Evolutionary conservation across 35 echinoderm and acorn worm genomes (phyloP).

Genomic region (Ophioderma brevispina): DNA sequence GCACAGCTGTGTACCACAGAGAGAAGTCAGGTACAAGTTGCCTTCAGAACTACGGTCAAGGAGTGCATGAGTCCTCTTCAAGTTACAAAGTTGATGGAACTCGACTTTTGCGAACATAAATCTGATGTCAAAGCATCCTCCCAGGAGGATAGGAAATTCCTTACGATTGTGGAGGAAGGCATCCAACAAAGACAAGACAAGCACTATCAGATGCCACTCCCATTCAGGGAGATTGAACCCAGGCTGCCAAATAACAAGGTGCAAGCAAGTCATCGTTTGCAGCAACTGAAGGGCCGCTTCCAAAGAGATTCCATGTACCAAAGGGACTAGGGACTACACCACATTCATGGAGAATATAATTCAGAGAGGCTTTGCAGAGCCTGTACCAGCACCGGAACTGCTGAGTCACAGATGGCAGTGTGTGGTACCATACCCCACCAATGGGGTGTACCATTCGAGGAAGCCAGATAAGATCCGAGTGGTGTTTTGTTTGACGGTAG

Average conservation of each 20-base stretch:
- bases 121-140: background rate
- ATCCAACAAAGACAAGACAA: slow-evolving; percentile 37
- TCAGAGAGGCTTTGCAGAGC: slow-evolving; percentile 42
- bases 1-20: background rate
- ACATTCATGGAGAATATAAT: slow-evolving; percentile 53
- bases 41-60: slow-evolving; percentile 11
- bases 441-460: slow-evolving; percentile 67
- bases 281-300: slow-evolving; percentile 35
- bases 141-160: slow-evolving; percentile 59
- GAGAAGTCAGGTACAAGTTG: background rate
- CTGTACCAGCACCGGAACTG: slow-evolving; percentile 29
- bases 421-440: slow-evolving; percentile 74
- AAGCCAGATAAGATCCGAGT: slow-evolving; percentile 70
- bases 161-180: slow-evolving; percentile 47
- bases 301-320: slow-evolving; percentile 33
- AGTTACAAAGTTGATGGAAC: slow-evolving; percentile 30
- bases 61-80: slow-evolving; percentile 15
- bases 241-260: slow-evolving; percentile 64
- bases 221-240: slow-evolving; percentile 49
- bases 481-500: slow-evolving; percentile 65
- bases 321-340: slow-evolving; percentile 23
- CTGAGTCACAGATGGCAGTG: background rate
- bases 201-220: slow-evolving; percentile 75
- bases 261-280: slow-evolving; percentile 36
- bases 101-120: slow-evolving; percentile 30